Conservation (phyloP, 1,140 invertebrate genomes). For the Aphis craccivora region DNA sequence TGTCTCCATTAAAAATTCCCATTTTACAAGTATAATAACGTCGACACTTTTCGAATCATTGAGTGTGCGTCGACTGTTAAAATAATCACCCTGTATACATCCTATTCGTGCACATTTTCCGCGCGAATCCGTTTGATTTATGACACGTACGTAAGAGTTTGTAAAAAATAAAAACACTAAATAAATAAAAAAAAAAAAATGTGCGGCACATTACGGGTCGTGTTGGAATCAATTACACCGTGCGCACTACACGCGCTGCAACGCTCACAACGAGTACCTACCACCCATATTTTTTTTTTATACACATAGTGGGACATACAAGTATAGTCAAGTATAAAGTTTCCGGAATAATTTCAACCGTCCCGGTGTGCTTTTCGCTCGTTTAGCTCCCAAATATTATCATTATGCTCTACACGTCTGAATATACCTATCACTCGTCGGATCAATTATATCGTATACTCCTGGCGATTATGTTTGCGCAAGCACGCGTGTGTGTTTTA, state of each 20-base stretch:
- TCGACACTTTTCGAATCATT: no score
- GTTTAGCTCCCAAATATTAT: background rate
- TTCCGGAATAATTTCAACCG: background rate
- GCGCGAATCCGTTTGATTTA: background rate
- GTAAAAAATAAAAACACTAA: conserved; percentile 8
- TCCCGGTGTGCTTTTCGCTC: background rate
- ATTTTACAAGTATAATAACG: no score
- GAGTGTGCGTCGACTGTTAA: background rate
- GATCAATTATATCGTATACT: no score
- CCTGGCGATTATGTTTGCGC: no score
- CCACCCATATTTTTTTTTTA: background rate
- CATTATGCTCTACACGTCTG: background rate
- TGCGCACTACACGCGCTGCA: background rate
- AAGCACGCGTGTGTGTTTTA: no score
- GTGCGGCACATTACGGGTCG: background rate
- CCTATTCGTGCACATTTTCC: background rate
- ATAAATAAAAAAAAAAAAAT: conserved; percentile 12
- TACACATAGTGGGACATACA: background rate
- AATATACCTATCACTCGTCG: no score
- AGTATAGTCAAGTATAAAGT: background rate
- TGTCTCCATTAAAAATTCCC: background rate
- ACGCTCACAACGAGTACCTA: background rate
- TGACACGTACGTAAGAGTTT: background rate
- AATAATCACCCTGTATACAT: background rate
- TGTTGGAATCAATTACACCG: conserved; percentile 12